Evolutionary conservation across 2,797 vertebrate genomes (phyloP).

Genomic region (Acridotheres tristis): DNA sequence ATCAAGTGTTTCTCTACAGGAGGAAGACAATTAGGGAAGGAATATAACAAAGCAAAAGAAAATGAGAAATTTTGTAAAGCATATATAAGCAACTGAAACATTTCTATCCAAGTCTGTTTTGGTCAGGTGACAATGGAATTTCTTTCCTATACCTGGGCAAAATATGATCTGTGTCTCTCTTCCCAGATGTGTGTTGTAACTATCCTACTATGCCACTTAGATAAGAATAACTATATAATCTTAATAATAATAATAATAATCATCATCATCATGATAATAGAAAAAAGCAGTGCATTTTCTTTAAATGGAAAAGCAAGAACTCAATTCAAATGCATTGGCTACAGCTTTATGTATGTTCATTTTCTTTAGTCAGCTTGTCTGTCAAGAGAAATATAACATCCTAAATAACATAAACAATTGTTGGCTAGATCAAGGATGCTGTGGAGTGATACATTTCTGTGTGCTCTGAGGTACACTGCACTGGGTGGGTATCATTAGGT

Average conservation of each 20-base stretch:
- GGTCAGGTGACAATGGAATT: neutral
- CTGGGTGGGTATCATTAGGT: neutral
- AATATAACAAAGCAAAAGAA: neutral
- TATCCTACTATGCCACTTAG: neutral
- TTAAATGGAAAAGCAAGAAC: neutral
- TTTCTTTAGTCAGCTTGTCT: neutral
- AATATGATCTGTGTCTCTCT: neutral
- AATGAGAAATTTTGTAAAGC: neutral
- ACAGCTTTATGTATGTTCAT: neutral
- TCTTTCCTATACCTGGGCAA: neutral
- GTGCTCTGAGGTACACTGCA: neutral
- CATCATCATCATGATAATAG: too few species aligned
- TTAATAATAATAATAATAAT: neutral
- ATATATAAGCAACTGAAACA: neutral
- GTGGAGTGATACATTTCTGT: neutral
- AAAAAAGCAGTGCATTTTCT: neutral
- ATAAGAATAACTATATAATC: neutral
- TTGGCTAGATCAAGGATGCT: neutral
- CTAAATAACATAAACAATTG: neutral
- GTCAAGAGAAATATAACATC: neutral
- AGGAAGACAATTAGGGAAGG: neutral
- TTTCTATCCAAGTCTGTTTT: neutral
- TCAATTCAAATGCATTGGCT: neutral
- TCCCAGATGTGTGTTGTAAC: neutral
- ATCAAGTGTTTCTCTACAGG: neutral